Evolutionary conservation across 2,797 vertebrate species (phyloP), one percentile per base, ranked within the genome.

Genomic region (Moxostoma hubbsi): DNA sequence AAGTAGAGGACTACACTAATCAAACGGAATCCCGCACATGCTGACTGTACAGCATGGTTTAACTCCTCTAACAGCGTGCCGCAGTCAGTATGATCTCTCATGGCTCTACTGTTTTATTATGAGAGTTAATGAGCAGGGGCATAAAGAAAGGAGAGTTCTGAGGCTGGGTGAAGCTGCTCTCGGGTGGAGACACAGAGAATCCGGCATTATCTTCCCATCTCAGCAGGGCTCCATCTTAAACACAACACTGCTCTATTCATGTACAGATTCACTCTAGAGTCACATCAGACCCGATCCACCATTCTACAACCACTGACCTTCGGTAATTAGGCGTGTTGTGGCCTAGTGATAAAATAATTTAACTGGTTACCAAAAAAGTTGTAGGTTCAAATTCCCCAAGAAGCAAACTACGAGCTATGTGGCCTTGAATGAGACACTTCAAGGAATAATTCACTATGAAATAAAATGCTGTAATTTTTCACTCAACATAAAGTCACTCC

Each of bases 81-180:
- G 36, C 36, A 70, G 67, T 70, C 36, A 55, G 67, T 55, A 71
- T 18, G 24, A 43, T 51, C 58, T 7, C 16, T 7, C 50, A 65
- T 77, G 73, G 61, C 49, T 75, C 72, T 57, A 58, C 15, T 75
- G 51, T 75, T 80, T 83, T 82, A 83, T 83, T 74, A 67, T 77
- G 70, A 61, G 66, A 69, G 81, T 77, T 84, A 85, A 86, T 86
- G 75, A 81, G 79, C 66, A 68, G 47, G 65, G 68, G 73, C 67
- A 65, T 69, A 75, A 71, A 79, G 80, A 70, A 59, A 7, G 15
- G 50, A 77, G 69, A 76, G 49, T 71, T 70, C 62, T 72, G 67
- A 71, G 45, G 62, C 36, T 36, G 36, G 36, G 36, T 36, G 36
- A 36, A 36, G 36, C 36, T 36, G 36, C 36, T 36, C 36, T 36